Conservation (phyloP, 2,113 vertebrate species). For the Eptesicus fuscus region DNA sequence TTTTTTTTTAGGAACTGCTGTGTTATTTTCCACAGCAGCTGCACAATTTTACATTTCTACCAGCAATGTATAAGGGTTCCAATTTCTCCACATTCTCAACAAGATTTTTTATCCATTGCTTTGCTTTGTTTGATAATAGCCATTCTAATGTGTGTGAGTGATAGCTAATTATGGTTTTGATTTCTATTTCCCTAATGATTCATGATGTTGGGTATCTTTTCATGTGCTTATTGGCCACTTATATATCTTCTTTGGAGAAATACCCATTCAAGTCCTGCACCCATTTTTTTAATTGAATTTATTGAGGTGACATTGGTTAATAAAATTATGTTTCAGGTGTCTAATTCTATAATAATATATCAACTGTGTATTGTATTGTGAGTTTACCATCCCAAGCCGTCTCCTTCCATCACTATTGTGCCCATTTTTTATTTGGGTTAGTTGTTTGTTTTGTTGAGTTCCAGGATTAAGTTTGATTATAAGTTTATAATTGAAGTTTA, state of each 20-base stretch:
- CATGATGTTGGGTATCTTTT: neutral
- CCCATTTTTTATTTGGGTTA: neutral
- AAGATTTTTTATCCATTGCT: neutral
- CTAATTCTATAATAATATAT: neutral
- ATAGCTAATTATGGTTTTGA: neutral
- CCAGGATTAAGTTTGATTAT: neutral
- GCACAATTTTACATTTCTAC: neutral
- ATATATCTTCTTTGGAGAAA: neutral
- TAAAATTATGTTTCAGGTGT: neutral
- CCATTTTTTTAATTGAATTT: neutral
- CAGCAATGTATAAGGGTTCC: neutral
- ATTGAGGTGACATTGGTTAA: neutral
- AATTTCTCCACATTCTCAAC: neutral
- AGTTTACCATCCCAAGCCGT: neutral
- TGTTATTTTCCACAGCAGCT: neutral
- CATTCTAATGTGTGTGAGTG: neutral
- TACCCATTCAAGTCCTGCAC: neutral
- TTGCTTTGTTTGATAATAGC: neutral
- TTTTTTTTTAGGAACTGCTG: neutral
- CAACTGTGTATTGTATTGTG: neutral
- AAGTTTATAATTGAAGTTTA: neutral
- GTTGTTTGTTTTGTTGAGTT: slow-evolving; percentile 1
- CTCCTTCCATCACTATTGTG: neutral
- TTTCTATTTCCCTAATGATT: neutral
- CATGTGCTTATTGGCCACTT: neutral